Percentiles rank a stretch among this genome's conserved stretches.
Conservation (phyloP, 2,888 invertebrate species). For the Cinara cedri region DNA sequence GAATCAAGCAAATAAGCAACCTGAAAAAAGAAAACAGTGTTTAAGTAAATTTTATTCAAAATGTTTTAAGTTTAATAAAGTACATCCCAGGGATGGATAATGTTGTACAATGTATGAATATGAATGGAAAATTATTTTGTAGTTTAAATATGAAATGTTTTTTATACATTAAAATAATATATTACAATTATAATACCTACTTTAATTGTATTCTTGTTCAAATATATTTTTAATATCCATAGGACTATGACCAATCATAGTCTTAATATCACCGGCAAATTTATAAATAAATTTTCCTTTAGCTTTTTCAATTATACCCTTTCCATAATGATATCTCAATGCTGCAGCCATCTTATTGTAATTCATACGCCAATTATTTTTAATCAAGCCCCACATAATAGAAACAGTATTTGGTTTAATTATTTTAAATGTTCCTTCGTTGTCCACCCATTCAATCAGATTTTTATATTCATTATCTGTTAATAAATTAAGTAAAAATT, state of each 20-base stretch:
- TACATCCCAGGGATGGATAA: no score
- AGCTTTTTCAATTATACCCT: conserved; percentile 34
- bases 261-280: conserved; percentile 30
- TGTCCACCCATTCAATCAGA: conserved; percentile 43
- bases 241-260: conserved; percentile 45
- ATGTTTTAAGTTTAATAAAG: no score
- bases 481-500: conserved; percentile 43
- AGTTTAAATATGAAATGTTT: no score
- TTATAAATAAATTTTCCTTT: conserved; percentile 43
- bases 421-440: conserved; percentile 38
- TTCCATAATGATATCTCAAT: conserved; percentile 52
- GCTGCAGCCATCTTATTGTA: conserved; percentile 47
- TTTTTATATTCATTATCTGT: conserved; percentile 28
- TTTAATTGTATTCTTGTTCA: conserved; percentile 4
- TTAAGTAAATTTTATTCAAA: no score
- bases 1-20: no score
- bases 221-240: conserved; percentile 48
- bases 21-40: no score
- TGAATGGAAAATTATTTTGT: no score
- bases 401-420: conserved; percentile 38
- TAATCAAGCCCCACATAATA: conserved; percentile 43
- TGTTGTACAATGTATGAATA: no score
- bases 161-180: no score
- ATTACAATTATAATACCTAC: background rate
- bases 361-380: conserved; percentile 47